These are phyloP conservation scores for Tetragonula clypearis DNA, from an alignment of 1,140 invertebrate genomes.

Conservation along the genomic window DNA sequence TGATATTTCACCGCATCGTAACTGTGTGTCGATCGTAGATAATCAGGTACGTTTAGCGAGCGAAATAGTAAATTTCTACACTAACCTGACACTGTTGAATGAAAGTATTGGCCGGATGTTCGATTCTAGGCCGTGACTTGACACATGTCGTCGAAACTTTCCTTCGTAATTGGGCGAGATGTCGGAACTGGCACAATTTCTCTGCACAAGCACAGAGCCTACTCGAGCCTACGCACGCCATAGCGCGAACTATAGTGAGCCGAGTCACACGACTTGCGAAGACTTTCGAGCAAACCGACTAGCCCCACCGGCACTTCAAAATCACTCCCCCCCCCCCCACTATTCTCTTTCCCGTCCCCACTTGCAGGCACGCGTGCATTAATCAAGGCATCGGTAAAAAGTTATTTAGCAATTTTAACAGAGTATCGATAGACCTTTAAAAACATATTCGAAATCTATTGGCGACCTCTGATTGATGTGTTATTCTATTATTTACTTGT, in stretches of 20 bases:
- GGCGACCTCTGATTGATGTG: conserved; percentile 1
- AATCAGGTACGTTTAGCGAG: too few species aligned
- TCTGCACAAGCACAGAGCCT: conserved; percentile 89
- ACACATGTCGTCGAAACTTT: conserved; percentile 84
- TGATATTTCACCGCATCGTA: not conserved
- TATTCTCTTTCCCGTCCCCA: conserved; percentile 51
- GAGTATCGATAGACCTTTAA: not conserved
- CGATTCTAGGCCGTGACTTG: conserved; percentile 83
- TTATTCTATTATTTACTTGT: not conserved
- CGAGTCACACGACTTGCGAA: conserved; percentile 57
- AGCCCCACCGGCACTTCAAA: conserved; percentile 56
- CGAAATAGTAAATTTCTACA: too few species aligned
- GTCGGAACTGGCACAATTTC: conserved; percentile 89
- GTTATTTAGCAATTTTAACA: too few species aligned
- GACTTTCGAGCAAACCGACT: conserved; percentile 70
- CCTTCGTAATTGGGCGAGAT: conserved; percentile 83
- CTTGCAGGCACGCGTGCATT: conserved; percentile 31
- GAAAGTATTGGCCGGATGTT: conserved; percentile 74
- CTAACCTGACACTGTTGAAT: conserved; percentile 71
- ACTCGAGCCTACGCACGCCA: conserved; percentile 90
- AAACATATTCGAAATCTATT: not conserved
- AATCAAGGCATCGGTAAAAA: not conserved
- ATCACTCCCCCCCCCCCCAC: conserved; percentile 32
- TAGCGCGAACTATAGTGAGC: conserved; percentile 87
- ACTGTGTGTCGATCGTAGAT: too few species aligned